Evolutionary conservation across 2,113 vertebrate genomes (phyloP), one percentile per base, ranked within the genome.

Genomic region (Abramis brama): DNA sequence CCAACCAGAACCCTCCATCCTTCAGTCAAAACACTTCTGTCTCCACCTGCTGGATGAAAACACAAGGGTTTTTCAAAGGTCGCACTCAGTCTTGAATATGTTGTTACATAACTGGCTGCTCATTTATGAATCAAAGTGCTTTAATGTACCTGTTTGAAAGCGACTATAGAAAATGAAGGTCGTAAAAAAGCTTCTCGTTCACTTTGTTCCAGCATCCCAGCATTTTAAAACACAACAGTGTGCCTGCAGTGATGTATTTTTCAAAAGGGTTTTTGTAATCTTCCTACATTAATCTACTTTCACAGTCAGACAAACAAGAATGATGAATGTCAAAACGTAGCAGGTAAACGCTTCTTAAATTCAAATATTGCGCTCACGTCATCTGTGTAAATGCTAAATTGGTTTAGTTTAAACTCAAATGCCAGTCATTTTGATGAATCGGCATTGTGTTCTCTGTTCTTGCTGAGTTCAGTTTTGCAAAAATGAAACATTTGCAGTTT

Each of bases 1-100:
- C 27, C 30, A 57, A 68, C 47, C 77, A 47, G 82, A 83, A 87
- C 92, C 82, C 82, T 87, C 64, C 93, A 93, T 6, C 25, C 83
- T 66, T 92, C 91, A 92, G 93, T 93, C 23, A n/a, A 5, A 68
- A 6, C 2, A 3, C 9, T 39, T 47, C 12, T 21, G 27, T 66
- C 57, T 76, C 83, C 74, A 8, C 59, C 84, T 79, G 45, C 77
- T 39, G 84, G 50, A 79, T 1, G 11, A 50, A 39, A 57, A 50
- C 71, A 75, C 73, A 75, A 43, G 23, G 68, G 68, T 5, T 30
- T 21, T 70, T 70, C 15, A 52, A 52, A 17, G 10, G 25, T 13
- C 60, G 13, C 6, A 7, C 15, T 33, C 27, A 33, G 64, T 33
- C 64, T 33, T 66, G 13, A 33, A 66, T 17, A 36, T 1, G 4